phyloP scores from a whole-genome alignment of 2,888 invertebrate genomes.

The Deilephila porcellus region DNA sequence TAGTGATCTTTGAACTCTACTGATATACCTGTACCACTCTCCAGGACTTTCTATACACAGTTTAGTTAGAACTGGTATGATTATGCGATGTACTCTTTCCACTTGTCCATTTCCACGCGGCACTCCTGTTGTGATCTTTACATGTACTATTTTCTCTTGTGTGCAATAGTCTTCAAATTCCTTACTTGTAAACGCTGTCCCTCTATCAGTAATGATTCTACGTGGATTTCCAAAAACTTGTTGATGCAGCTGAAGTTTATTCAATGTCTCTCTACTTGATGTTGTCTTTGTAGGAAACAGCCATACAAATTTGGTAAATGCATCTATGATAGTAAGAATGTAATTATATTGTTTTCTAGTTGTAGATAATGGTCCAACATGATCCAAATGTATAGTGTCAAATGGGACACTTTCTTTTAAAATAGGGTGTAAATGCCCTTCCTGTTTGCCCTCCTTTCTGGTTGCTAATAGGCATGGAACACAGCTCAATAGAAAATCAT shows the following conservation, averaged over 20 bases:
- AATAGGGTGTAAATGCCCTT: constrained; percentile 43
- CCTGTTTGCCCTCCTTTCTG: constrained; percentile 48
- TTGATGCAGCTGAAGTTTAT: constrained; percentile 39
- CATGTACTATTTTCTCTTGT: constrained; percentile 39
- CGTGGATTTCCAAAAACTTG: constrained; percentile 39
- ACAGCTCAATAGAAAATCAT: constrained; percentile 35
- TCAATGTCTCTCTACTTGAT: constrained; percentile 44
- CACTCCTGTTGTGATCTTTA: constrained; percentile 42
- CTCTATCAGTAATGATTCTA: constrained; percentile 38
- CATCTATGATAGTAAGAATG: constrained; percentile 56
- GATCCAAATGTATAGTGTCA: constrained; percentile 55
- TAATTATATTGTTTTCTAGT: constrained; percentile 56
- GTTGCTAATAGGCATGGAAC: constrained; percentile 41
- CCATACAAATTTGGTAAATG: constrained; percentile 60
- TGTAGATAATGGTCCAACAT: constrained; percentile 53
- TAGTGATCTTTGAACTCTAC: constrained; percentile 30
- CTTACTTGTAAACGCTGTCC: constrained; percentile 41
- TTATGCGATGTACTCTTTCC: constrained; percentile 39
- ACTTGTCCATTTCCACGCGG: constrained; percentile 45
- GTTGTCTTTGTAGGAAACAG: constrained; percentile 53
- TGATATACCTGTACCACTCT: constrained; percentile 33
- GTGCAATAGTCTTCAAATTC: constrained; percentile 39
- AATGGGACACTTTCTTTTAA: constrained; percentile 52
- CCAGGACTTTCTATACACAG: constrained; percentile 31
- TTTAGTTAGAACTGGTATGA: constrained; percentile 39